A percentile compares a stretch with the other conserved stretches of the same genome.
These are phyloP conservation scores for Sylvicola cinctus DNA, from an alignment of 2,888 invertebrate species.

Conservation along the genomic window DNA sequence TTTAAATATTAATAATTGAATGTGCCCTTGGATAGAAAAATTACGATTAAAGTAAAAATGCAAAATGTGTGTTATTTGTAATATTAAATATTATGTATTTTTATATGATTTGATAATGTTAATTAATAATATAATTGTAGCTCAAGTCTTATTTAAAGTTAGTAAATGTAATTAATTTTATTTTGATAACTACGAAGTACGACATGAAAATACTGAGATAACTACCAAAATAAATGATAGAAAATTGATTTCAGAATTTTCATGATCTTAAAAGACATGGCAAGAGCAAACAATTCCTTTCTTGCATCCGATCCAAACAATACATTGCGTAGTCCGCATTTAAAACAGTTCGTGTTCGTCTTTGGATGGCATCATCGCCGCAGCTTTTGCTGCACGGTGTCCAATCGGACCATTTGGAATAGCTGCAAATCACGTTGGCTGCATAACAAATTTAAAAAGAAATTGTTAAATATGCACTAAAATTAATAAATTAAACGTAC, in stretches of 20 bases:
- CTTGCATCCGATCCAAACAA: constrained; percentile 21
- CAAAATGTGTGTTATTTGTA: no score
- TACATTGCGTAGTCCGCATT: constrained; percentile 19
- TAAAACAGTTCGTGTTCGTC: constrained; percentile 27
- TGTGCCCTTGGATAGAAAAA: no score
- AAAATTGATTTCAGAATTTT: neutral
- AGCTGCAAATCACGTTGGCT: constrained; percentile 30
- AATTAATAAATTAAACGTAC: neutral
- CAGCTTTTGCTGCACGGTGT: constrained; percentile 44
- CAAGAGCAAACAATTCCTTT: constrained; percentile 20
- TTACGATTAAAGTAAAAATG: no score
- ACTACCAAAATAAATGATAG: no score
- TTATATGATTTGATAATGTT: no score
- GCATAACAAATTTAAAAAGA: constrained; percentile 11
- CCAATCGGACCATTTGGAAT: constrained; percentile 49
- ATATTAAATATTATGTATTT: no score
- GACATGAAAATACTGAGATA: no score
- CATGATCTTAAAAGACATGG: constrained; percentile 14
- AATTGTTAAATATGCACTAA: neutral
- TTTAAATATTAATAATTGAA: no score
- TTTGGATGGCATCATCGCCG: constrained; percentile 31
- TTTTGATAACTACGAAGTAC: no score
- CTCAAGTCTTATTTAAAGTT: no score
- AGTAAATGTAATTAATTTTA: no score
- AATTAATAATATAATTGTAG: no score